Evolutionary conservation across 2,113 vertebrate genomes (phyloP).

Genomic region (western clawed frog (Xenopus tropicalis)): DNA sequence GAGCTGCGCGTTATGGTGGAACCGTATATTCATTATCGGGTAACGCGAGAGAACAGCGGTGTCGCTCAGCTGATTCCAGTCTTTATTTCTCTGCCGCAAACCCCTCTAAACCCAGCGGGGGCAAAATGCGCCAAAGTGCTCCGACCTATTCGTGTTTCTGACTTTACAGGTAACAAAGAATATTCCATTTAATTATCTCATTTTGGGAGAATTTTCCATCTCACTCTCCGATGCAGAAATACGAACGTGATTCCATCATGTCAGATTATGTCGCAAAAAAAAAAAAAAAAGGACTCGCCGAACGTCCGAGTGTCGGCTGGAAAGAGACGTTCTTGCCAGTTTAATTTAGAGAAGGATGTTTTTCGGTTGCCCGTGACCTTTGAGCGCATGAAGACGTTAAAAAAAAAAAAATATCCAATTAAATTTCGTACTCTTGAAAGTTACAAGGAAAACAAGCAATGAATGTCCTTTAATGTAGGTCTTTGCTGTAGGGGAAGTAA

Average conservation of each 20-base stretch:
- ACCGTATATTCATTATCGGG: too few species aligned
- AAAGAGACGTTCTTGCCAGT: not conserved
- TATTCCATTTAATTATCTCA: too few species aligned
- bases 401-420: constrained; percentile 26
- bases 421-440: constrained; percentile 32
- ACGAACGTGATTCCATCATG: not conserved
- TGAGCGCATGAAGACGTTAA: constrained; percentile 5
- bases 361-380: constrained; percentile 11
- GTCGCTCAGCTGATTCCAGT: too few species aligned
- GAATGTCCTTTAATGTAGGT: constrained; percentile 31
- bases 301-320: not conserved
- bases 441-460: constrained; percentile 24
- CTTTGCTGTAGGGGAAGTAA: constrained; percentile 44
- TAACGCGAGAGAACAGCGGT: too few species aligned
- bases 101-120: too few species aligned
- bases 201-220: too few species aligned
- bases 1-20: too few species aligned
- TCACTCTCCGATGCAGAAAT: too few species aligned
- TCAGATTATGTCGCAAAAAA: not conserved
- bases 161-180: too few species aligned
- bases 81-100: too few species aligned
- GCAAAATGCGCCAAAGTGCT: too few species aligned
- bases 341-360: not conserved
- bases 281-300: not conserved
- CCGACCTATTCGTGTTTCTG: too few species aligned